A percentile compares a stretch with the other conserved stretches of the same genome.
phyloP scores from a whole-genome alignment of 2,113 vertebrate species.

The Azemiops feae region DNA sequence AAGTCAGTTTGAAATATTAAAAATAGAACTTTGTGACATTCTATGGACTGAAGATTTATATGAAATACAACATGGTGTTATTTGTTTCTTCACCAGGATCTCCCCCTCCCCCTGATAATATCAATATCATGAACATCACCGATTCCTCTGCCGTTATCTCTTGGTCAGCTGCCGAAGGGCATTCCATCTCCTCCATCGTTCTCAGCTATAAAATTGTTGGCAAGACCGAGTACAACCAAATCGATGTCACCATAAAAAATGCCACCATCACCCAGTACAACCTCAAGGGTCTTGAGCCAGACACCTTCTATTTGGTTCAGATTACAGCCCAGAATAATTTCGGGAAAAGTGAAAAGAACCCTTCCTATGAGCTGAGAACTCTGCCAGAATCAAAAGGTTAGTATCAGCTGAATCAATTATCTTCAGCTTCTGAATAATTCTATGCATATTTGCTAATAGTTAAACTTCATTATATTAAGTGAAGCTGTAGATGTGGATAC shows the following conservation, averaged over 20 bases:
- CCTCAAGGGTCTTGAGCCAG: conserved; percentile 78
- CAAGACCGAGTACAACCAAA: conserved; percentile 77
- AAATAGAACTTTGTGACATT: background rate
- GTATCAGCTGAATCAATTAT: conserved; percentile 25
- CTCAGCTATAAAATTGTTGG: conserved; percentile 80
- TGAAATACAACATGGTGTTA: conserved; percentile 4
- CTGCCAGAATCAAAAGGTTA: conserved; percentile 72
- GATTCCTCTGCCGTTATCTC: conserved; percentile 80
- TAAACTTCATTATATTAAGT: background rate
- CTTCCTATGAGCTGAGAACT: conserved; percentile 71
- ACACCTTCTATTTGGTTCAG: conserved; percentile 78
- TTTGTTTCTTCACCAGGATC: conserved; percentile 69
- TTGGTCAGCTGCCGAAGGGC: conserved; percentile 78
- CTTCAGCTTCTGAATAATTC: background rate
- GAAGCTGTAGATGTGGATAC: background rate
- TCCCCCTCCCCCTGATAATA: conserved; percentile 79
- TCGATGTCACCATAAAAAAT: conserved; percentile 78
- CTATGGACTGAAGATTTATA: background rate
- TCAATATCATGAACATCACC: conserved; percentile 79
- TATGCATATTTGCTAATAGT: background rate
- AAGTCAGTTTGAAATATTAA: background rate
- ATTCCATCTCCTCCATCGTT: conserved; percentile 81
- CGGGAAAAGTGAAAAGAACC: conserved; percentile 72
- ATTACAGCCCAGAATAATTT: conserved; percentile 83
- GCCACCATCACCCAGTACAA: conserved; percentile 75